Evolutionary conservation across 2,797 vertebrate species (phyloP).

Genomic region (Leptatherina wallacei): DNA sequence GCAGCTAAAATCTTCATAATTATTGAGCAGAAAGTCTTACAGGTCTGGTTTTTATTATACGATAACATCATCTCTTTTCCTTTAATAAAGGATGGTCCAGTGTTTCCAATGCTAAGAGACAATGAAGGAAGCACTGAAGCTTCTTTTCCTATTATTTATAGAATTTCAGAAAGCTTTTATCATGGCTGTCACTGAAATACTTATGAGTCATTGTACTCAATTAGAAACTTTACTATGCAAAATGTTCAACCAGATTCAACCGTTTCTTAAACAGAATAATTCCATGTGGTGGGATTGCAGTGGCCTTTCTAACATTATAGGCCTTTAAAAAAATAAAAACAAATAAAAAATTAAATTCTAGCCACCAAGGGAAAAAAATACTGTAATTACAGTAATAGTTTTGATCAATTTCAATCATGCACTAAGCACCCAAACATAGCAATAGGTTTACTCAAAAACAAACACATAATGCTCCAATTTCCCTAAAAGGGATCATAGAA

Average conservation of each 20-base stretch:
- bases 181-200: background rate
- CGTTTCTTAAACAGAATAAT: too few relatives aligned
- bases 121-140: background rate
- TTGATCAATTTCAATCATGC: background rate
- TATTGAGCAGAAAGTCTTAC: background rate
- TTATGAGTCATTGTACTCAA: background rate
- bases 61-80: background rate
- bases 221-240: background rate
- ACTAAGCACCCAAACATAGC: background rate
- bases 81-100: too few relatives aligned
- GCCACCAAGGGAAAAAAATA: background rate
- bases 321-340: background rate
- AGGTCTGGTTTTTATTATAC: background rate
- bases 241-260: background rate
- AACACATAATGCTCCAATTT: background rate
- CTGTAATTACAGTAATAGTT: too few relatives aligned
- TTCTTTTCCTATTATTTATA: background rate
- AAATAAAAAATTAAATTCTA: background rate
- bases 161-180: background rate
- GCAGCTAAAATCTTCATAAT: conserved; percentile 1
- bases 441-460: background rate
- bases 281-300: too few relatives aligned
- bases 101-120: background rate
- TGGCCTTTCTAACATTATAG: too few relatives aligned
- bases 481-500: too few relatives aligned